These are phyloP conservation scores for Zaprionus kolodkinae DNA, from an alignment of 1,140 invertebrate genomes.

Conservation along the genomic window DNA sequence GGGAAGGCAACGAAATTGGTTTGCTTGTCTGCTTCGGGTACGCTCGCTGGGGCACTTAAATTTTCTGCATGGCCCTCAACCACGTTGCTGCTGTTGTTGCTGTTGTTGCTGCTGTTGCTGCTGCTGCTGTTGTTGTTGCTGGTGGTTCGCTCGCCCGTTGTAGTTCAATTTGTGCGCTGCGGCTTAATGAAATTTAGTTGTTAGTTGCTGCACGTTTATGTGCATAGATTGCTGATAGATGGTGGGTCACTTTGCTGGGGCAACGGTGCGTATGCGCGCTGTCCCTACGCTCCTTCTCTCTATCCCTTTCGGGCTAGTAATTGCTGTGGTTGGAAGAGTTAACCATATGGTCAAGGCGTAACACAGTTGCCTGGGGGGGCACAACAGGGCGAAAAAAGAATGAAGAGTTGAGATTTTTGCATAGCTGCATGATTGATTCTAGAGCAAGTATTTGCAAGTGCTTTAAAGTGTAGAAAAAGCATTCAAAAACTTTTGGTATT, in stretches of 20 bases:
- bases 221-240: conserved; percentile 60
- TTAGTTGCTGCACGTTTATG: conserved; percentile 79
- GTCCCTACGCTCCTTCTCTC: background rate
- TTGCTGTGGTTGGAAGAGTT: conserved; percentile 33
- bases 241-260: conserved; percentile 15
- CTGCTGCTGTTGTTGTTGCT: conserved; percentile 11
- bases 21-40: conserved; percentile 53
- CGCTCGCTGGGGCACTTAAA: conserved; percentile 74
- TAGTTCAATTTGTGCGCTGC: conserved; percentile 79
- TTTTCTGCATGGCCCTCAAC: conserved; percentile 63
- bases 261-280: conserved; percentile 36
- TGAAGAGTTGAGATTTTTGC: background rate
- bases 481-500: background rate
- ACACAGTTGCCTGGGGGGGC: conserved; percentile 17
- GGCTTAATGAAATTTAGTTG: conserved; percentile 82
- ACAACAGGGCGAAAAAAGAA: too few relatives aligned
- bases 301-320: conserved; percentile 23
- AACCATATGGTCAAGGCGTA: conserved; percentile 33
- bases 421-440: background rate
- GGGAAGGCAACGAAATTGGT: conserved; percentile 71
- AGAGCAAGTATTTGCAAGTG: background rate
- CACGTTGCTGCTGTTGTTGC: conserved; percentile 14
- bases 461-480: background rate
- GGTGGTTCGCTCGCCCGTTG: conserved; percentile 37
- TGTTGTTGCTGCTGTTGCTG: conserved; percentile 16